Conservation (phyloP, 2,113 vertebrate species). For the Nothobranchius furzeri region DNA sequence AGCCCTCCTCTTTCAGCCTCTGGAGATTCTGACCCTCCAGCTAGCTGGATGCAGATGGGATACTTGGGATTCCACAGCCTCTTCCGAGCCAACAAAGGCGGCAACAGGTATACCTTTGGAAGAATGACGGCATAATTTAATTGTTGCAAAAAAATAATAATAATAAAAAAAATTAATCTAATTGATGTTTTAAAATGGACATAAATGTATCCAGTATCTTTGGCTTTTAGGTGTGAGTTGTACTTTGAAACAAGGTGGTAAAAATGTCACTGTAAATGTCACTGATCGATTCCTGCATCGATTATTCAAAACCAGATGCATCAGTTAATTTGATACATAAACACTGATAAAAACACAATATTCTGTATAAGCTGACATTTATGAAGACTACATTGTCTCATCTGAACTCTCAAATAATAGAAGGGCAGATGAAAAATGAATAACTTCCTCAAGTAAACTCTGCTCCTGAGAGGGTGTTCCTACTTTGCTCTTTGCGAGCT, state of each 20-base stretch:
- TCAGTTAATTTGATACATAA: not conserved
- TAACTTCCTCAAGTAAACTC: not conserved
- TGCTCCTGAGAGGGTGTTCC: not conserved
- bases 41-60: constrained; percentile 85
- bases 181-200: not conserved
- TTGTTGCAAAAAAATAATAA: constrained; percentile 10
- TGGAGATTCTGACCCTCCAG: constrained; percentile 26
- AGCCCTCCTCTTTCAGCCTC: constrained; percentile 20
- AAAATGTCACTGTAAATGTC: not conserved
- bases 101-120: constrained; percentile 84
- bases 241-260: too few species aligned
- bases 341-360: too few species aligned
- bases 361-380: too few species aligned
- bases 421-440: too few species aligned
- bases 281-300: not conserved
- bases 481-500: constrained; percentile 83
- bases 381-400: too few species aligned
- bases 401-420: too few species aligned
- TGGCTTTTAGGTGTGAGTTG: too few species aligned
- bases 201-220: not conserved
- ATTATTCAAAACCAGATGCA: not conserved
- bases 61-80: constrained; percentile 91
- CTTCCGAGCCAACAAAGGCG: constrained; percentile 83
- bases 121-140: constrained; percentile 29
- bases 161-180: not conserved